Conservation (phyloP, 2,113 vertebrate species). For the Clupea harengus region DNA sequence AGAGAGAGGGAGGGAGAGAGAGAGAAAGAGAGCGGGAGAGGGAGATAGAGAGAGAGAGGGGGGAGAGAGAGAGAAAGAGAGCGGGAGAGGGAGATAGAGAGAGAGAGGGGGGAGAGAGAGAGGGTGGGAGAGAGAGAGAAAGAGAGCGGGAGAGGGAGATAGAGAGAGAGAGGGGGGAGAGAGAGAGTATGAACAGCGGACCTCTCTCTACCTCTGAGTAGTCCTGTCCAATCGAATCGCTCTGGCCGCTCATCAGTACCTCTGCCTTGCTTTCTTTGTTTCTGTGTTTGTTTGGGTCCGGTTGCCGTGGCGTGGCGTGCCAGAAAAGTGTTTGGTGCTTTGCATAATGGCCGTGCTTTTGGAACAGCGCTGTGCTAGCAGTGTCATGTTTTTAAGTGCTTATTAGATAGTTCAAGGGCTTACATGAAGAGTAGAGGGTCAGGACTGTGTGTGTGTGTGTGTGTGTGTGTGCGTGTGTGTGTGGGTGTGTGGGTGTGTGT, state of each 20-base stretch:
- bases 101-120: too few species aligned
- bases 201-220: background rate
- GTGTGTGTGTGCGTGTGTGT: background rate
- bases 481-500: too few species aligned
- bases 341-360: slow-evolving; percentile 29
- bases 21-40: too few species aligned
- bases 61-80: background rate
- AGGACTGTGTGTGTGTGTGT: too few species aligned
- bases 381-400: slow-evolving; percentile 50
- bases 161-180: background rate
- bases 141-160: too few species aligned
- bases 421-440: slow-evolving; percentile 21
- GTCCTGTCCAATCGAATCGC: background rate
- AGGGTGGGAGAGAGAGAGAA: too few species aligned
- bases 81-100: too few species aligned
- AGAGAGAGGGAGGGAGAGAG: too few species aligned
- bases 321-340: background rate
- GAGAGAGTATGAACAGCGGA: background rate
- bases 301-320: too few species aligned
- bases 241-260: too few species aligned
- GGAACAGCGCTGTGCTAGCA: slow-evolving; percentile 42
- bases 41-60: background rate
- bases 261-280: slow-evolving; percentile 25
- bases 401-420: slow-evolving; percentile 53
- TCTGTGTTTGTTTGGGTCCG: background rate